Conservation (phyloP, 2,888 invertebrate species). For the Sussaba pulchella region DNA sequence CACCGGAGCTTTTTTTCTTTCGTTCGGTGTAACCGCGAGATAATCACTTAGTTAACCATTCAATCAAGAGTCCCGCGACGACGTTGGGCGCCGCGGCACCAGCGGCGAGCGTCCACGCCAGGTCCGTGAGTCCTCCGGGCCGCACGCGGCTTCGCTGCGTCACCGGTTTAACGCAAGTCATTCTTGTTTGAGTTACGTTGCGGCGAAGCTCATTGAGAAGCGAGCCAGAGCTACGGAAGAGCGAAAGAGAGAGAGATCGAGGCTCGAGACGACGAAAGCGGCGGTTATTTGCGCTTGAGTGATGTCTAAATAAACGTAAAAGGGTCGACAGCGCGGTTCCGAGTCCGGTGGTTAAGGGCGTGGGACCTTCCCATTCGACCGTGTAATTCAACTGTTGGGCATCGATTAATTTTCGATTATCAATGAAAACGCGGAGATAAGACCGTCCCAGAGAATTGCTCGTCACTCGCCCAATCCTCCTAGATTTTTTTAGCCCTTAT, state of each 20-base stretch:
- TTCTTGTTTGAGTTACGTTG: conserved; percentile 62
- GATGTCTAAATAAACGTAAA: conserved; percentile 73
- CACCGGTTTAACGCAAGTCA: conserved; percentile 54
- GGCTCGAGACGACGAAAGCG: conserved; percentile 67
- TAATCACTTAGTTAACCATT: conserved; percentile 81
- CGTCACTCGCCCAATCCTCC: conserved; percentile 7
- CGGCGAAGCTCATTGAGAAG: conserved; percentile 51
- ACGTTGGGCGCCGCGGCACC: too few relatives aligned
- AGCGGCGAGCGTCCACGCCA: conserved; percentile 17
- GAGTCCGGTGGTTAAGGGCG: conserved; percentile 47
- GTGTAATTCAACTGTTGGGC: conserved; percentile 34
- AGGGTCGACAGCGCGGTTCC: conserved; percentile 44
- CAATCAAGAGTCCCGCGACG: conserved; percentile 66
- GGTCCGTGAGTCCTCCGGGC: conserved; percentile 9
- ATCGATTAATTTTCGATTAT: conserved; percentile 60
- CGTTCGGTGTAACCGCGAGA: conserved; percentile 67
- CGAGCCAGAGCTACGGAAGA: too few relatives aligned
- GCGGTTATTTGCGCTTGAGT: conserved; percentile 76
- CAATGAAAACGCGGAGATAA: conserved; percentile 23
- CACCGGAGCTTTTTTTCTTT: conserved; percentile 29
- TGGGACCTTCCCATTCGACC: conserved; percentile 25
- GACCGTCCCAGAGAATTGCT: conserved; percentile 5
- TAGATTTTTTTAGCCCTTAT: background rate
- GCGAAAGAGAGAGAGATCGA: too few relatives aligned
- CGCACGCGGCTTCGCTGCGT: conserved; percentile 38